phyloP scores from a whole-genome alignment of 1,140 invertebrate species.

The Drosophila hydei region DNA sequence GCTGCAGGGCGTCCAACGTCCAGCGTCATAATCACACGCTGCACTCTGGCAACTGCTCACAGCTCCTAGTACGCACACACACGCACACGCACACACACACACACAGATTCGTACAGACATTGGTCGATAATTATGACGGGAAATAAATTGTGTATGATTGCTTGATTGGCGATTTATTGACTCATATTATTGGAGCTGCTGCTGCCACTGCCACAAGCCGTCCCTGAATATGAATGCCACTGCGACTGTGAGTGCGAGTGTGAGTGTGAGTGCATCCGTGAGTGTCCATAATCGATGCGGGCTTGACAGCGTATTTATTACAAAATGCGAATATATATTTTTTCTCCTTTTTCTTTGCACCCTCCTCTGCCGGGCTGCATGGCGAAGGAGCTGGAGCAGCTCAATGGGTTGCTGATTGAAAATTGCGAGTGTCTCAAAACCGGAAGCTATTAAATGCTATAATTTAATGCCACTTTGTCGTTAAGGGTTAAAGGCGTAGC shows the following conservation, averaged over 20 bases:
- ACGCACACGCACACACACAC: slow-evolving; percentile 17
- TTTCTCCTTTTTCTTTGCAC: slow-evolving; percentile 24
- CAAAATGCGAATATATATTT: slow-evolving; percentile 67
- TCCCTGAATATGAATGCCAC: slow-evolving; percentile 25
- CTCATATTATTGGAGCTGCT: slow-evolving; percentile 82
- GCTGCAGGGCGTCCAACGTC: slow-evolving; percentile 75
- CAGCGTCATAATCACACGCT: slow-evolving; percentile 81
- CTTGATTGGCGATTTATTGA: slow-evolving; percentile 84
- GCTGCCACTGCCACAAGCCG: slow-evolving; percentile 43
- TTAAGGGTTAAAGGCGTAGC: not conserved
- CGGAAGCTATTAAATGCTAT: slow-evolving; percentile 69
- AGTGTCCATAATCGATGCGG: slow-evolving; percentile 77
- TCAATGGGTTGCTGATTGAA: slow-evolving; percentile 63
- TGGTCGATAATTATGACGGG: slow-evolving; percentile 81
- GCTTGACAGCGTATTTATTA: slow-evolving; percentile 80
- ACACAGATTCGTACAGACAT: slow-evolving; percentile 20
- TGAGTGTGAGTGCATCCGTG: slow-evolving; percentile 68
- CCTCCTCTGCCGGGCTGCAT: not conserved
- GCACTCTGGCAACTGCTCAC: slow-evolving; percentile 32
- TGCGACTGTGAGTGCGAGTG: slow-evolving; percentile 35
- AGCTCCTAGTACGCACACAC: slow-evolving; percentile 20
- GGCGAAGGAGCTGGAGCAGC: not conserved
- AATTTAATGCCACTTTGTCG: slow-evolving; percentile 26
- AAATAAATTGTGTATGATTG: slow-evolving; percentile 83
- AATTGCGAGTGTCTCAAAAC: slow-evolving; percentile 57